Evolutionary conservation across 2,797 vertebrate species (phyloP).

Genomic region (Enteromius treurensis): DNA sequence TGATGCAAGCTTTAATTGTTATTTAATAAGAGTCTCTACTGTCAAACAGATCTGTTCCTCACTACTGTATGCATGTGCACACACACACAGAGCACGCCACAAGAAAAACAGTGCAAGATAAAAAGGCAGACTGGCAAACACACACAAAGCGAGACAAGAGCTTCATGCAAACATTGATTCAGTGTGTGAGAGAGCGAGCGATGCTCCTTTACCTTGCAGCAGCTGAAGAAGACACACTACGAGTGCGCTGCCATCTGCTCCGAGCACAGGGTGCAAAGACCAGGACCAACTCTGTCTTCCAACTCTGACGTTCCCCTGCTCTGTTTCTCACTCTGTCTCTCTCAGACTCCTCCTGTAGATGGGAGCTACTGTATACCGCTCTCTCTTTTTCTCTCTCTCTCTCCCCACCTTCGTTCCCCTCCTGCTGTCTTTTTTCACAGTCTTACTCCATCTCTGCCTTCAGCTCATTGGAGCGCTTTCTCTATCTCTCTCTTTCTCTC

Average conservation of each 20-base stretch:
- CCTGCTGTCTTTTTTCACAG: slow-evolving; percentile 8
- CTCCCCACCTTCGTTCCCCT: slow-evolving; percentile 27
- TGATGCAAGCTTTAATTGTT: not conserved
- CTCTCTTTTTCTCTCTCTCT: slow-evolving; percentile 67
- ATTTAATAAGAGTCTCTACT: slow-evolving; percentile 2
- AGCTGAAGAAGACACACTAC: slow-evolving; percentile 45
- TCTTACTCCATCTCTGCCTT: slow-evolving; percentile 39
- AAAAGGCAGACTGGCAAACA: slow-evolving; percentile 3
- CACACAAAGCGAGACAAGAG: slow-evolving; percentile 22
- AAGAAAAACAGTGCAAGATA: slow-evolving; percentile 1
- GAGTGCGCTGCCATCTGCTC: slow-evolving; percentile 72
- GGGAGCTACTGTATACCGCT: slow-evolving; percentile 12
- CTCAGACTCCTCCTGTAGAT: not conserved
- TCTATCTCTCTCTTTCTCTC: slow-evolving; percentile 2
- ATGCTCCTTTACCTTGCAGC: slow-evolving; percentile 68
- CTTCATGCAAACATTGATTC: slow-evolving; percentile 1
- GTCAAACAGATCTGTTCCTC: not conserved
- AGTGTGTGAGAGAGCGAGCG: not conserved
- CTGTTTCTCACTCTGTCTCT: slow-evolving; percentile 4
- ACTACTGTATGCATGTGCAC: not conserved
- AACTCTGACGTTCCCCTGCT: slow-evolving; percentile 13
- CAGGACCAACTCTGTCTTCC: not conserved
- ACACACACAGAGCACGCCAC: slow-evolving; percentile 19
- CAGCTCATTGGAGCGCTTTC: not conserved
- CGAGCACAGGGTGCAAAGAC: slow-evolving; percentile 6